Conservation (phyloP, 1,140 invertebrate species). For the Grapholita molesta region DNA sequence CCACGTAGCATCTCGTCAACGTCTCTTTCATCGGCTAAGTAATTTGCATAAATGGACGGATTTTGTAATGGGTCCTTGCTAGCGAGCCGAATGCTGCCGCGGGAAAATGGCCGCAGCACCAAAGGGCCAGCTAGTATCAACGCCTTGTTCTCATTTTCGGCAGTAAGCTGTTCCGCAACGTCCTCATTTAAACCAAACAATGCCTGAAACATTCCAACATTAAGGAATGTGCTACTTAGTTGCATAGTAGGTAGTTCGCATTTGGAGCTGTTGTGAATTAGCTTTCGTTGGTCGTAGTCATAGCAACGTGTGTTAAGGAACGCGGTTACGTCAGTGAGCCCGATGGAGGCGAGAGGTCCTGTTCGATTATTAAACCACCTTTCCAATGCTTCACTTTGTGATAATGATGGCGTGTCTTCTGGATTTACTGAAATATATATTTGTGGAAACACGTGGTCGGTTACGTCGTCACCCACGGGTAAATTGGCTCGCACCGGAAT, state of each 20-base stretch:
- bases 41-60: constrained; percentile 90
- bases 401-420: constrained; percentile 32
- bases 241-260: constrained; percentile 50
- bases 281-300: constrained; percentile 43
- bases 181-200: constrained; percentile 53
- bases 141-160: constrained; percentile 52
- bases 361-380: constrained; percentile 40
- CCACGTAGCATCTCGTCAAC: constrained; percentile 79
- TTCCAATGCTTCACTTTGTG: constrained; percentile 54
- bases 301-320: constrained; percentile 76
- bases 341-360: constrained; percentile 73
- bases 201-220: constrained; percentile 78
- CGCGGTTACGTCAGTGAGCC: constrained; percentile 72
- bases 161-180: constrained; percentile 46
- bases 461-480: constrained; percentile 86
- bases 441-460: constrained; percentile 82
- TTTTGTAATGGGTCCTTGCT: constrained; percentile 83
- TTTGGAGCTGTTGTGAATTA: constrained; percentile 28
- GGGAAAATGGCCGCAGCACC: constrained; percentile 83
- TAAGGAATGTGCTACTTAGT: constrained; percentile 36
- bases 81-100: constrained; percentile 82
- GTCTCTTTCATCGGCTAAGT: constrained; percentile 81
- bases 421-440: constrained; percentile 62
- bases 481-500: constrained; percentile 81
- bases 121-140: constrained; percentile 72